A percentile compares a stretch with the other conserved stretches of the same genome.
These are phyloP conservation scores for Notiomystis cincta DNA, from an alignment of 2,113 vertebrate genomes.

Conservation along the genomic window DNA sequence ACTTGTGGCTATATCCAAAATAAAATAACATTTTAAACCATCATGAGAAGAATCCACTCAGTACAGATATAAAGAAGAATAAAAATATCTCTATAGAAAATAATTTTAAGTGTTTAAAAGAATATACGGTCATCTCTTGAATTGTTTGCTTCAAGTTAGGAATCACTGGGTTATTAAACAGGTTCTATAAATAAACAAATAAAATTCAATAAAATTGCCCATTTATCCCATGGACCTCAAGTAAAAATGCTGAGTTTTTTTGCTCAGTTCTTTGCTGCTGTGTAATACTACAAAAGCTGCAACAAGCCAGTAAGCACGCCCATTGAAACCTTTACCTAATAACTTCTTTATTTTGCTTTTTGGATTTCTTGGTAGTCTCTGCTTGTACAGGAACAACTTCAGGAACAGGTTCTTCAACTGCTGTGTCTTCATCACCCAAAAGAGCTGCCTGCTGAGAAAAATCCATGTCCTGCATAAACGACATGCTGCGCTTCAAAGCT, in stretches of 20 bases:
- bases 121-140: neutral
- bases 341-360: slow-evolving; percentile 90
- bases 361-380: slow-evolving; percentile 93
- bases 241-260: neutral
- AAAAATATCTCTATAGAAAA: neutral
- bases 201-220: neutral
- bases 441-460: slow-evolving; percentile 98
- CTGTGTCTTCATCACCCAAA: slow-evolving; percentile 88
- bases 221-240: neutral
- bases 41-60: neutral
- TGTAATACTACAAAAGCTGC: neutral
- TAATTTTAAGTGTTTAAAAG: neutral
- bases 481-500: slow-evolving; percentile 99
- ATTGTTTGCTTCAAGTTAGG: neutral
- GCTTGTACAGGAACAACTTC: slow-evolving; percentile 85
- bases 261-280: neutral
- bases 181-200: neutral
- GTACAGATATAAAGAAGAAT: neutral
- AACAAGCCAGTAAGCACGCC: neutral
- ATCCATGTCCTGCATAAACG: slow-evolving; percentile 99
- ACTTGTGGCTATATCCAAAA: neutral
- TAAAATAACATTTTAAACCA: neutral
- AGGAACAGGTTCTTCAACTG: slow-evolving; percentile 83
- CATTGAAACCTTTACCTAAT: slow-evolving; percentile 79
- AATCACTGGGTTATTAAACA: neutral